These are phyloP conservation scores for Myopa tessellatipennis DNA, from an alignment of 2,888 invertebrate species.

Conservation along the genomic window DNA sequence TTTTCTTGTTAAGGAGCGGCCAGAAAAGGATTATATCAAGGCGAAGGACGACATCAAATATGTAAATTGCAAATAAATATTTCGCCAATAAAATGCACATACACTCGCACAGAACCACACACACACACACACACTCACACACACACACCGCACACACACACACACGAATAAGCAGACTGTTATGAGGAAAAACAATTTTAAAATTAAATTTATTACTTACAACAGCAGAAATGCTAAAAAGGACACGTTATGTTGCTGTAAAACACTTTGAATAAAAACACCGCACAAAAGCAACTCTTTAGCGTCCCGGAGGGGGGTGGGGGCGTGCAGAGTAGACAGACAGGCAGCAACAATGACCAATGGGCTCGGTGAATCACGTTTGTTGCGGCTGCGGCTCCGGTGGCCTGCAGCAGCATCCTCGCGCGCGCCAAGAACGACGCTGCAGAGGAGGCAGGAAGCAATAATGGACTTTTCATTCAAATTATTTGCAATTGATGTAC, in stretches of 20 bases:
- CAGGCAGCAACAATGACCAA: conserved; percentile 42
- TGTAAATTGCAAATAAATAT: conserved; percentile 61
- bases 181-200: conserved; percentile 51
- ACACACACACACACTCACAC: conserved; percentile 35
- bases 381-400: conserved; percentile 48
- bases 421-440: conserved; percentile 46
- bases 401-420: conserved; percentile 47
- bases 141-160: conserved; percentile 38
- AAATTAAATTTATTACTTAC: conserved; percentile 58
- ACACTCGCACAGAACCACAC: conserved; percentile 31
- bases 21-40: conserved; percentile 45
- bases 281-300: conserved; percentile 55
- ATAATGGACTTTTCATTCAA: conserved; percentile 68
- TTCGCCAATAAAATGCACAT: conserved; percentile 48
- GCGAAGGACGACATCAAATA: conserved; percentile 58
- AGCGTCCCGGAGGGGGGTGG: conserved; percentile 46
- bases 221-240: conserved; percentile 33
- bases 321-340: conserved; percentile 11
- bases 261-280: conserved; percentile 43
- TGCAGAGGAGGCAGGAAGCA: conserved; percentile 55
- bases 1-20: conserved; percentile 16
- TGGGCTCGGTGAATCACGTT: conserved; percentile 55
- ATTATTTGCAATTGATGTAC: conserved; percentile 56
- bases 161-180: conserved; percentile 30
- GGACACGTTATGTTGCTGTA: conserved; percentile 24